A percentile compares a stretch with the other conserved stretches of the same genome.
phyloP scores from a whole-genome alignment of 2,888 invertebrate species.

The Dasypolia templi region DNA sequence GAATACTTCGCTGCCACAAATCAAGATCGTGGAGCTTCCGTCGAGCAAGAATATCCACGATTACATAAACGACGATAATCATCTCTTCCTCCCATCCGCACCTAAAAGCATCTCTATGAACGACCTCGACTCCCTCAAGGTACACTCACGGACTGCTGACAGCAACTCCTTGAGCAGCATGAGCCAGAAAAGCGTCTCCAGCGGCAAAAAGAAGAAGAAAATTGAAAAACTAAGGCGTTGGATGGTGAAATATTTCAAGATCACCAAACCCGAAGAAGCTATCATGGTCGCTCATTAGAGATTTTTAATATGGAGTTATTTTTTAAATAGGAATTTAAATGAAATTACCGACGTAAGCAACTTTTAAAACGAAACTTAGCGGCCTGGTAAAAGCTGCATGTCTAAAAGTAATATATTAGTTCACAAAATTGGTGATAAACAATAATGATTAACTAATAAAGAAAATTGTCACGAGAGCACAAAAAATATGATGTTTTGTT shows the following conservation, averaged over 20 bases:
- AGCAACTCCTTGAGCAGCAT: slow-evolving; percentile 66
- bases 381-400: background rate
- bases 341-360: slow-evolving; percentile 19
- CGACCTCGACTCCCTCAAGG: slow-evolving; percentile 60
- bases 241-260: slow-evolving; percentile 48
- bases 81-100: slow-evolving; percentile 62
- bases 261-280: slow-evolving; percentile 59
- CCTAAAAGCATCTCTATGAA: slow-evolving; percentile 65
- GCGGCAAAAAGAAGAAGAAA: slow-evolving; percentile 61
- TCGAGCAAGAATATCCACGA: slow-evolving; percentile 57
- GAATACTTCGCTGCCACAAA: slow-evolving; percentile 63
- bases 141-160: slow-evolving; percentile 54
- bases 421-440: slow-evolving; percentile 1
- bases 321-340: slow-evolving; percentile 39
- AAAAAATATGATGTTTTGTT: slow-evolving; percentile 2
- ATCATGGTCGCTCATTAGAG: slow-evolving; percentile 55
- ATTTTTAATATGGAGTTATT: slow-evolving; percentile 19
- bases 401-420: background rate
- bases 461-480: slow-evolving; percentile 2
- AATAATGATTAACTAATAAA: background rate
- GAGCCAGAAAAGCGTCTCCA: slow-evolving; percentile 62
- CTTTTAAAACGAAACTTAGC: background rate
- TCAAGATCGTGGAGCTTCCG: slow-evolving; percentile 72
- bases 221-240: slow-evolving; percentile 42
- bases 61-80: slow-evolving; percentile 50